Base-by-base conservation (phyloP, 1,140 invertebrate species). In the Fragariocoptes setiger region DNA sequence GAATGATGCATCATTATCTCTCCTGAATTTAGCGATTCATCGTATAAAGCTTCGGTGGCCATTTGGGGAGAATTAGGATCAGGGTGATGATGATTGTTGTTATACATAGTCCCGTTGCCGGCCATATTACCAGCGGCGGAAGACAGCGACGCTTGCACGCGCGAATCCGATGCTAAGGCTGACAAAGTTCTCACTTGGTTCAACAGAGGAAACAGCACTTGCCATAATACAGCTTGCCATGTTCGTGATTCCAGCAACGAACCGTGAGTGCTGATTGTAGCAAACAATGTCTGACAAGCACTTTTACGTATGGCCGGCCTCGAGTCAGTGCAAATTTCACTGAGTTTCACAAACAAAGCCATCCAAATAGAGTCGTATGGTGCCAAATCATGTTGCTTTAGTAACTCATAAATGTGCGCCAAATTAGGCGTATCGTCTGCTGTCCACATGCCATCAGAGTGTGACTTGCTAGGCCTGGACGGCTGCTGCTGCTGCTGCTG, bases 221-320 rank as follows among this genome's bases (percentile, higher is more conserved):
- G 72, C 74, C 74, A 78, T 3, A 83, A 62, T 3, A 85, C 66
- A 4, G 75, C 72, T 51, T 85, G 71, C 83, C 85, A 92, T 2
- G 82, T 83, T 19, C 70, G 68, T 40, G 72, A 68, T 56, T 77
- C 72, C 13, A 94, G 60, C 38, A 90, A 62, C 31, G 70, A 67
- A 16, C 85, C 86, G 62, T 99, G 88, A 2, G 86, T 83, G 2
- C 76, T 74, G 52, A 97, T 80, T 8, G 86, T 94, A 18, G 85
- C 90, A 60, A 99, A 92, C 21, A 99, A 60, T 1, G 90, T 99
- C 65, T 95, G 86, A 46, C 83, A 82, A 8, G 86, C 82, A n/a
- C 83, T 90, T 62, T 95, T 94, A 8, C 90, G 66, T 0, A 95
- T 82, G 1, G 90, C 82, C 0, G 88, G 86, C 22, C 90, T 65